Percentiles rank a stretch among this genome's conserved stretches.
Conservation (phyloP, 92 coral and sea anemone genomes). For the Chrysogorgia sp. region DNA sequence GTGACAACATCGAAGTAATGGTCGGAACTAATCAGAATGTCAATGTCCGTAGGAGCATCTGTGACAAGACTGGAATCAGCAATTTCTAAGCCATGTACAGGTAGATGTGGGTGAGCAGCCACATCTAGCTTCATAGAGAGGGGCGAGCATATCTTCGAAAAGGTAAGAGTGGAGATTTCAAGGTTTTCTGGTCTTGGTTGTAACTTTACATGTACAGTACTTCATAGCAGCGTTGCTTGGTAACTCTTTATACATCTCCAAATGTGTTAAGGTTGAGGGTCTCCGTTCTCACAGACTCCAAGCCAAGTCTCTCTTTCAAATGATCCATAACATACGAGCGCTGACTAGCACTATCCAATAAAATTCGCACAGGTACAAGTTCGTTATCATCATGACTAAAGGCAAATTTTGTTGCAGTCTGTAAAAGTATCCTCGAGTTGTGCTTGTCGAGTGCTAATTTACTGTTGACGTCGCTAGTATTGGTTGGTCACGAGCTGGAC, state of each 20-base stretch:
- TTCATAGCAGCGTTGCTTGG: conserved; percentile 25
- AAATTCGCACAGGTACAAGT: too few relatives aligned
- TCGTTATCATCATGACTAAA: too few relatives aligned
- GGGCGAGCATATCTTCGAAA: conserved; percentile 31
- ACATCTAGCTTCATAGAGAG: conserved; percentile 23
- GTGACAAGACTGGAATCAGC: conserved; percentile 23
- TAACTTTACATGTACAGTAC: conserved; percentile 5
- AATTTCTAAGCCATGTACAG: conserved; percentile 17
- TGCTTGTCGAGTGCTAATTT: conserved; percentile 12
- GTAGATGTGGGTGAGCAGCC: conserved; percentile 9
- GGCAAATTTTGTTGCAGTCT: too few relatives aligned
- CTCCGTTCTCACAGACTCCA: too few relatives aligned
- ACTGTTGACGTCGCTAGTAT: not conserved
- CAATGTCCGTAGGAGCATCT: conserved; percentile 21
- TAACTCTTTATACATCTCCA: conserved; percentile 25
- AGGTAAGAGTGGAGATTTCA: conserved; percentile 24
- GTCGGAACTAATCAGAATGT: conserved; percentile 33
- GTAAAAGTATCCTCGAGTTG: too few relatives aligned
- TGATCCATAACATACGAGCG: too few relatives aligned
- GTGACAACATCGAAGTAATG: conserved; percentile 38
- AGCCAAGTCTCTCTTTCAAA: too few relatives aligned
- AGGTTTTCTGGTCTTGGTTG: conserved; percentile 22
- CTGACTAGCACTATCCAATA: too few relatives aligned
- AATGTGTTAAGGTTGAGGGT: too few relatives aligned
- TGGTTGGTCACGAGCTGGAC: too few relatives aligned